Conservation (phyloP, 2,888 invertebrate species). For the Unio pictorum region DNA sequence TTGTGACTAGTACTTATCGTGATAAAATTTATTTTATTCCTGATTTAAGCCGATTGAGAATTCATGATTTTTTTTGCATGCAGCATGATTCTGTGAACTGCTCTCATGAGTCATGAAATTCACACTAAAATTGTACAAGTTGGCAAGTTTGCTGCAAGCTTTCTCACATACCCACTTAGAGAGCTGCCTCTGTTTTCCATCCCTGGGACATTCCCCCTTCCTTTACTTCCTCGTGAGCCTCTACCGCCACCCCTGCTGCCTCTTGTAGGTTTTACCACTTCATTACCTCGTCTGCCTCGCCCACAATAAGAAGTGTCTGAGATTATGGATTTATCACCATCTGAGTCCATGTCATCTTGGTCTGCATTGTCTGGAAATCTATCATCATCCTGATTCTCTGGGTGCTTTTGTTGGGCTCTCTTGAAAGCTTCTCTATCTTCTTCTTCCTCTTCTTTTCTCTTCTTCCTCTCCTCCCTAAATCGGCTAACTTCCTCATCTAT, state of each 20-base stretch:
- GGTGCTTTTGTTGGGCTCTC: slow-evolving; percentile 39
- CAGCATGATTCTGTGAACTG: too few species aligned
- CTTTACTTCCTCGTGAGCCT: slow-evolving; percentile 44
- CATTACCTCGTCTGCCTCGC: slow-evolving; percentile 33
- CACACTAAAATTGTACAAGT: too few species aligned
- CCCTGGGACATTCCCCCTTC: slow-evolving; percentile 42
- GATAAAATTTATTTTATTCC: too few species aligned
- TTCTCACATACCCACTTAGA: too few species aligned
- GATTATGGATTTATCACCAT: slow-evolving; percentile 39
- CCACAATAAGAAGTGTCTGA: slow-evolving; percentile 28
- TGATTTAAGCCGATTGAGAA: too few species aligned
- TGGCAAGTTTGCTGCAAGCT: too few species aligned
- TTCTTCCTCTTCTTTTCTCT: slow-evolving; percentile 50
- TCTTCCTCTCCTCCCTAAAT: slow-evolving; percentile 71
- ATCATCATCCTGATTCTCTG: slow-evolving; percentile 37
- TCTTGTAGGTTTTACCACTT: slow-evolving; percentile 29
- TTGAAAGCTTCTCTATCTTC: slow-evolving; percentile 60
- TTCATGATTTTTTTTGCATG: too few species aligned
- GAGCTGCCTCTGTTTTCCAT: slow-evolving; percentile 30
- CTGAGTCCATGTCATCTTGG: slow-evolving; percentile 19
- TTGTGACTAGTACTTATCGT: too few species aligned
- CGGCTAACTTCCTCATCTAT: slow-evolving; percentile 74
- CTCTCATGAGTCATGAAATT: too few species aligned
- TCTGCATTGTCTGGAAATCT: slow-evolving; percentile 49
- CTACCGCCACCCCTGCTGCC: slow-evolving; percentile 29